Conservation (phyloP, 2,113 vertebrate species). For the Tragelaphus buxtoni region DNA sequence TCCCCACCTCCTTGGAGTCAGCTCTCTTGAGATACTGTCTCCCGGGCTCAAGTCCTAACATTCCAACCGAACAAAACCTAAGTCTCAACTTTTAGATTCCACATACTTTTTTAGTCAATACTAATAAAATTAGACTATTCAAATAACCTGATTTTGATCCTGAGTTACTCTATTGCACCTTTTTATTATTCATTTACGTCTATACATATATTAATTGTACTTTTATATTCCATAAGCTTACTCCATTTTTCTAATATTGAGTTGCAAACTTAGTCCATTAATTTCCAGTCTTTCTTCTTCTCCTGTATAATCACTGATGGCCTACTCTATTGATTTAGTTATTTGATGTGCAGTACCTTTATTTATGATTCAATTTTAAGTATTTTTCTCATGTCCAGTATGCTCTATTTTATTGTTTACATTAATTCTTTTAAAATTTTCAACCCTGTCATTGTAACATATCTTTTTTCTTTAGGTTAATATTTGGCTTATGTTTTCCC, state of each 20-base stretch:
- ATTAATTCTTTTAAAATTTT: neutral
- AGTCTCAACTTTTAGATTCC: neutral
- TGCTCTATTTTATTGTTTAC: neutral
- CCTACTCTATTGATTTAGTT: neutral
- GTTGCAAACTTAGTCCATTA: neutral
- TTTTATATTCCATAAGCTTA: neutral
- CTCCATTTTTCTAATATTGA: neutral
- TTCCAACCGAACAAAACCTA: neutral
- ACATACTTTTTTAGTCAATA: neutral
- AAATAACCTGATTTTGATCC: neutral
- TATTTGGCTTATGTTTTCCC: neutral
- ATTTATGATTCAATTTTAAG: neutral
- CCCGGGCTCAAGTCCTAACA: neutral
- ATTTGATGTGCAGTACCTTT: neutral
- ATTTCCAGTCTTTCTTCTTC: neutral
- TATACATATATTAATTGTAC: neutral
- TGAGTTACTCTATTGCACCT: neutral
- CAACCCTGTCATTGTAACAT: neutral
- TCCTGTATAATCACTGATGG: neutral
- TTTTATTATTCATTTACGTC: neutral
- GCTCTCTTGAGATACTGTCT: neutral
- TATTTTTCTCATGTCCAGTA: neutral
- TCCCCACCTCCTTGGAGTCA: neutral
- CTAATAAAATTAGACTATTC: neutral
- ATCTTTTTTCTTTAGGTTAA: neutral